Evolutionary conservation across 2,888 invertebrate species (phyloP).

Genomic region (Noctua pronuba): DNA sequence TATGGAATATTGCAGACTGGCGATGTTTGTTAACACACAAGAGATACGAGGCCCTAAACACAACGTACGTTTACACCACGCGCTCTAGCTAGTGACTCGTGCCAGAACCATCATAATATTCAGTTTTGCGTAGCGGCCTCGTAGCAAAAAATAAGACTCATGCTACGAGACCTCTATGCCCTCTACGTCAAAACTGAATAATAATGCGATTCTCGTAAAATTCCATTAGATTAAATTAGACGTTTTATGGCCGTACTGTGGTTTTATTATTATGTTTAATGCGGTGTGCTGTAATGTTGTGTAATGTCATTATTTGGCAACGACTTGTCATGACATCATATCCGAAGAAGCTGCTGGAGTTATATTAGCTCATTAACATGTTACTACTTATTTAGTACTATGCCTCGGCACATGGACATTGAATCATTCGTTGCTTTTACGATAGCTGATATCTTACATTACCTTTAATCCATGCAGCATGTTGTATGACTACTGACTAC

Average conservation of each 20-base stretch:
- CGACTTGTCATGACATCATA: conserved; percentile 50
- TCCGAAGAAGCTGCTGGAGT: conserved; percentile 8
- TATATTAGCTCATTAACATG: conserved; percentile 54
- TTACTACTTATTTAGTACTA: neutral
- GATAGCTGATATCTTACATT: neutral
- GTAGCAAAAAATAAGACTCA: neutral
- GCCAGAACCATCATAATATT: neutral
- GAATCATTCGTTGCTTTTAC: neutral
- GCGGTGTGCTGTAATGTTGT: conserved; percentile 19
- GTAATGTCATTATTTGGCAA: conserved; percentile 54
- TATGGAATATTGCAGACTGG: neutral
- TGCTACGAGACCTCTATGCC: neutral
- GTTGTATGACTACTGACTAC: neutral
- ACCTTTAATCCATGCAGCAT: no score
- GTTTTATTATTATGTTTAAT: conserved; percentile 50
- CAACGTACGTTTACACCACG: neutral
- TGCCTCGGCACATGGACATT: neutral
- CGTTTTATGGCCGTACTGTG: conserved; percentile 40
- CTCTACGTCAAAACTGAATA: neutral
- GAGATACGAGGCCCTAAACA: neutral
- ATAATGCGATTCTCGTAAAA: neutral
- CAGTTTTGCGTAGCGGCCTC: neutral
- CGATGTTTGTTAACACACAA: neutral
- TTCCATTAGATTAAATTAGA: conserved; percentile 42
- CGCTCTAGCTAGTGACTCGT: neutral